A percentile compares a stretch with the other conserved stretches of the same genome.
These are phyloP conservation scores for Torymus tubicola DNA, from an alignment of 2,888 invertebrate species.

Conservation along the genomic window DNA sequence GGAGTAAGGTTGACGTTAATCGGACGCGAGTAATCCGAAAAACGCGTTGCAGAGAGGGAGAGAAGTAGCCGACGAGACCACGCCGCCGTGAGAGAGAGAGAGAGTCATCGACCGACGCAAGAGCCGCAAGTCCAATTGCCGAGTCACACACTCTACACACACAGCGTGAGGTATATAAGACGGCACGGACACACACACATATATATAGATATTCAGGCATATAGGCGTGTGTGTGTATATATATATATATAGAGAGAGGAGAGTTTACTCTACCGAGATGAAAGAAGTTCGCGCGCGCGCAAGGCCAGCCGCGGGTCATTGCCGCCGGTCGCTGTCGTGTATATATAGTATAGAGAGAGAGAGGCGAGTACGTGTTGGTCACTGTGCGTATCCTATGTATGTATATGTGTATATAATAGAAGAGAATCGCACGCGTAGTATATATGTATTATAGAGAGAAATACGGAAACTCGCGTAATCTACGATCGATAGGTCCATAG, in stretches of 20 bases:
- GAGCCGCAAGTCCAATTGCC: constrained; percentile 39
- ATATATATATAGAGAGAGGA: no score
- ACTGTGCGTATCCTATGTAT: neutral
- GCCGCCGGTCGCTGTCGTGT: constrained; percentile 63
- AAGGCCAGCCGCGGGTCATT: constrained; percentile 71
- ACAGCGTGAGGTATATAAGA: neutral
- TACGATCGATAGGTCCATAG: constrained; percentile 16
- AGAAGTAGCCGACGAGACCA: constrained; percentile 31
- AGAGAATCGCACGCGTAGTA: constrained; percentile 2
- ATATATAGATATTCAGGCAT: constrained; percentile 19
- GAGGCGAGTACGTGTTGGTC: neutral
- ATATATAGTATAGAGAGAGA: constrained; percentile 2
- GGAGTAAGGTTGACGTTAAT: constrained; percentile 20
- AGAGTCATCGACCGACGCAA: constrained; percentile 47
- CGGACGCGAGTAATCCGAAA: constrained; percentile 37
- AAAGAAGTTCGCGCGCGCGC: constrained; percentile 65
- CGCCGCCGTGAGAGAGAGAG: constrained; percentile 41
- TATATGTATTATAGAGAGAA: neutral
- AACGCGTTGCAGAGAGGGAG: constrained; percentile 37
- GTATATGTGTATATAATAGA: constrained; percentile 13
- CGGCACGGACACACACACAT: neutral
- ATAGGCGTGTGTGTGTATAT: no score
- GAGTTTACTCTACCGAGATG: constrained; percentile 59
- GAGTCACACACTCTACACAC: constrained; percentile 25
- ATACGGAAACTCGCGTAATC: constrained; percentile 39